Percentiles rank a stretch among this genome's conserved stretches.
Evolutionary conservation across 2,888 invertebrate genomes (phyloP).

Genomic region (Pterostichus niger): DNA sequence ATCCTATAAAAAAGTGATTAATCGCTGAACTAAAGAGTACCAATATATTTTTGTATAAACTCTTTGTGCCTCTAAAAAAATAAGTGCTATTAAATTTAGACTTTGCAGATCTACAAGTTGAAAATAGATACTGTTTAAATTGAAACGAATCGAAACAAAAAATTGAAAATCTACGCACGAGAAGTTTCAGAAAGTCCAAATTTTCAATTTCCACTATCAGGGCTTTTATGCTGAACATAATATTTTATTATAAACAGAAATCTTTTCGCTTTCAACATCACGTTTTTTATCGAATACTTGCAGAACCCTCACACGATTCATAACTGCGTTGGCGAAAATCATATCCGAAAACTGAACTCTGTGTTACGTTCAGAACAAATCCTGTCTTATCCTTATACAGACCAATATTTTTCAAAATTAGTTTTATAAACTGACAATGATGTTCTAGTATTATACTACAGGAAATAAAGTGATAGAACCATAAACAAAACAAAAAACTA

Average conservation of each 20-base stretch:
- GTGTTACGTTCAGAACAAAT: constrained; percentile 26
- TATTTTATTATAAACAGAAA: constrained; percentile 37
- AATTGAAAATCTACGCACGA: no score
- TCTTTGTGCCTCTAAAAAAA: no score
- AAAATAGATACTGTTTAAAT: neutral
- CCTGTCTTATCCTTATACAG: neutral
- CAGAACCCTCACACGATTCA: constrained; percentile 11
- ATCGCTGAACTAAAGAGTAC: no score
- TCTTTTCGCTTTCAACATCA: constrained; percentile 6
- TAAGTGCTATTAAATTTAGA: no score
- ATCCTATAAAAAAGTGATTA: no score
- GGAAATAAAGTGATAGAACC: no score
- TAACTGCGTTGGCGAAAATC: constrained; percentile 3
- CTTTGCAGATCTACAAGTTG: no score
- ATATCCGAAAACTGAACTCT: neutral
- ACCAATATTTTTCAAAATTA: constrained; percentile 15
- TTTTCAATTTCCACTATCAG: constrained; percentile 30
- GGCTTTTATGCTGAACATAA: constrained; percentile 10
- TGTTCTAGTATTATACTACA: no score
- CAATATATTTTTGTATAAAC: no score
- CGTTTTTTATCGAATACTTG: constrained; percentile 35
- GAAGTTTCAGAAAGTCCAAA: neutral
- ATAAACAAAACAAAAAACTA: no score
- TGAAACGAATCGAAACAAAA: neutral
- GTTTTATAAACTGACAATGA: no score